These are phyloP conservation scores for Lates calcarifer DNA, from an alignment of 2,113 vertebrate species.

Conservation along the genomic window DNA sequence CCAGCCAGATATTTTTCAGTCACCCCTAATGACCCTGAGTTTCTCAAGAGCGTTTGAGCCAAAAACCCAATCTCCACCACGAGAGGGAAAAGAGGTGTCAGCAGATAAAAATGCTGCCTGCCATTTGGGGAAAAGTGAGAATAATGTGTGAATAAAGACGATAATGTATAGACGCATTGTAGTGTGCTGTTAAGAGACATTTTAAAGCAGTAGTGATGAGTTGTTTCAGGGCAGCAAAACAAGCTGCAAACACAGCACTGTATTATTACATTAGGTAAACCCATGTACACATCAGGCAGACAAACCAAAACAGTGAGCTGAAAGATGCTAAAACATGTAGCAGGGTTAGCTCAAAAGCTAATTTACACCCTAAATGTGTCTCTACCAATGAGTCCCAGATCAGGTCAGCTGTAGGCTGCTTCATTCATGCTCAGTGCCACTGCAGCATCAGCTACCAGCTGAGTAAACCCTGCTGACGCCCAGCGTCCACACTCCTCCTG, in stretches of 20 bases:
- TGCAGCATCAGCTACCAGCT: too few relatives aligned
- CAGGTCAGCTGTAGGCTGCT: too few relatives aligned
- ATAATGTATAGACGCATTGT: background rate
- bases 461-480: too few relatives aligned
- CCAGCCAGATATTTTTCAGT: conserved; percentile 38
- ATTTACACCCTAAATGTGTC: too few relatives aligned
- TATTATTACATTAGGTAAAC: background rate
- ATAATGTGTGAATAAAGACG: conserved; percentile 17
- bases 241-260: background rate
- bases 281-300: conserved; percentile 2
- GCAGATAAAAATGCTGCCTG: conserved; percentile 2
- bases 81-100: conserved; percentile 25
- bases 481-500: too few relatives aligned
- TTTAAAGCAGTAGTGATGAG: background rate
- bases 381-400: too few relatives aligned
- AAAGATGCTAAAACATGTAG: background rate
- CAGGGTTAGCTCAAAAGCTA: too few relatives aligned
- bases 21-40: conserved; percentile 12
- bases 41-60: conserved; percentile 7
- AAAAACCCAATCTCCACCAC: conserved; percentile 17
- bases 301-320: background rate
- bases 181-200: background rate
- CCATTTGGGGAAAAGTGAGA: background rate
- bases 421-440: too few relatives aligned
- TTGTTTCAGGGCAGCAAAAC: too few relatives aligned